Conservation (phyloP, 1,140 invertebrate species). For the Cheumatopsyche charites region DNA sequence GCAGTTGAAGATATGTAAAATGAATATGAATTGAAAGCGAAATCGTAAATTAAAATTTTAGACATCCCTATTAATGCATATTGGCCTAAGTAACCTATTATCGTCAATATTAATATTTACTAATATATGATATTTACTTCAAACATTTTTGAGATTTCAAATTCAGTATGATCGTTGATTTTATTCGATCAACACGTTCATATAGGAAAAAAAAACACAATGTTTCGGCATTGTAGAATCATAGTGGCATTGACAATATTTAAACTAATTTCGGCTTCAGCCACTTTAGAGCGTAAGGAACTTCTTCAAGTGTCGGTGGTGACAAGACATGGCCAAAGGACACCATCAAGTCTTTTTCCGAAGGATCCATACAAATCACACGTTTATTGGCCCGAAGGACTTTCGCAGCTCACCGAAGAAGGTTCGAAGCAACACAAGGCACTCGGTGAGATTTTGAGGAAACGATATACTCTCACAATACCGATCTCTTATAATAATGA, state of each 20-base stretch:
- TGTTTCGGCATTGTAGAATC: not conserved
- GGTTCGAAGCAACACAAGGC: conserved; percentile 40
- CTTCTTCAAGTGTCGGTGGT: conserved; percentile 45
- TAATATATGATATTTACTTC: no score
- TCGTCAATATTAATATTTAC: no score
- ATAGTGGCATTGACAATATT: not conserved
- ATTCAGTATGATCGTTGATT: no score
- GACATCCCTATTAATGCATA: no score
- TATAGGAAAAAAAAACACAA: not conserved
- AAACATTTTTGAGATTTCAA: no score
- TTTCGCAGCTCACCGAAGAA: conserved; percentile 41
- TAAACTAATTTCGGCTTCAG: not conserved
- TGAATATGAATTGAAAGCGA: no score
- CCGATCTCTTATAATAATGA: conserved; percentile 35
- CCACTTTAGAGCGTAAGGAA: not conserved
- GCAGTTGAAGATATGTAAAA: no score
- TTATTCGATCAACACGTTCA: no score
- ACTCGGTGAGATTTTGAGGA: conserved; percentile 33
- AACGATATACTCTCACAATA: conserved; percentile 36
- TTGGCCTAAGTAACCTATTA: no score
- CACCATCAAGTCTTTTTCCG: conserved; percentile 40
- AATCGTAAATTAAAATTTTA: no score
- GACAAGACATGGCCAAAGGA: conserved; percentile 43
- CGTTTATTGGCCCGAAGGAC: conserved; percentile 45
- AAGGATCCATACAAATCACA: conserved; percentile 40